Evolutionary conservation across 2,888 invertebrate genomes (phyloP), one percentile per base, ranked within the genome.

Genomic region (Erebia aethiops): DNA sequence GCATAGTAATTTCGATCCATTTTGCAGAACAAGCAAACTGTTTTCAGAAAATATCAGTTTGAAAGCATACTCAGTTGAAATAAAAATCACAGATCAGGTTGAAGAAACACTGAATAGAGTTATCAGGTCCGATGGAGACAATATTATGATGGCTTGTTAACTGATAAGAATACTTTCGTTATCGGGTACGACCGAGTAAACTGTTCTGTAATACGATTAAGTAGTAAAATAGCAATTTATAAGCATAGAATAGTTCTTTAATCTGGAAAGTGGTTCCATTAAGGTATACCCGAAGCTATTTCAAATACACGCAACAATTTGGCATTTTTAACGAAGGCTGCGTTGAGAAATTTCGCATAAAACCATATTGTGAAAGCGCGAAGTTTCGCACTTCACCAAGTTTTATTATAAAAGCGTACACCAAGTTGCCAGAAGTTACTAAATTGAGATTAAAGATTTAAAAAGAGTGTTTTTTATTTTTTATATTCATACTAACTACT

Each of bases 351-450:
- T 67, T 70, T 70, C 63, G 57, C 58, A 67, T 70, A 63, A 58
- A 67, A 67, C 61, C 41, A 67, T 57, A 51, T 69, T 71, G 71
- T 65, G 71, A 72, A 70, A 72, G 69, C 67, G 72, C 66, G 14
- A 69, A 63, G 62, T 70, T 67, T 62, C 70, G 63, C 70, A 72
- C 63, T 60, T 70, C 43, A 61, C 43, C 60, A 56, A 35, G 57
- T 66, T 66, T 70, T 62, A 64, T 70, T 67, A 60, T 67, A 67
- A 61, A 60, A 52, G 67, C 60, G 67, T 61, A 52, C 60, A 46
- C 51, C 16, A 41, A 64, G 52, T 64, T 16, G 9, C 3, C 46
- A 46, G 57, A 61, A 67, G 67, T 51, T 61, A 35, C 35, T 26
- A 3, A 60, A 60, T 52, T 51, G 41, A 60, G 52, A 61, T 49